Evolutionary conservation across 2,797 vertebrate genomes (phyloP).

Genomic region (Ceryle rudis): DNA sequence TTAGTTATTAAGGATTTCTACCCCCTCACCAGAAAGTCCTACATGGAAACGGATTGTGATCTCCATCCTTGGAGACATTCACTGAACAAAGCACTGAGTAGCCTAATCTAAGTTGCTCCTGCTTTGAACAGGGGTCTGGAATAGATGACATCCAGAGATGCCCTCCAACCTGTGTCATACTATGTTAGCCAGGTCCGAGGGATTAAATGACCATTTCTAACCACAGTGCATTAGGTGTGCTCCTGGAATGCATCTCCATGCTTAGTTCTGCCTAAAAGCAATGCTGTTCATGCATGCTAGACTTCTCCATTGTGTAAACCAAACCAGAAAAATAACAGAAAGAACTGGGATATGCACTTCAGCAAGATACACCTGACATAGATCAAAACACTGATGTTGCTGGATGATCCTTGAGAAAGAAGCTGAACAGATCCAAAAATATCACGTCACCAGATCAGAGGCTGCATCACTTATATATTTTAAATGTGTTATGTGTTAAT

Average conservation of each 20-base stretch:
- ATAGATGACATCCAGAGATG: background rate
- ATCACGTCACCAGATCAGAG: accelerated
- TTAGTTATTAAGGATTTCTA: background rate
- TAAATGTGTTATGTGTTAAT: background rate
- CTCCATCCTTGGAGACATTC: background rate
- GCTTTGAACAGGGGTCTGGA: background rate
- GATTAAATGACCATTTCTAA: background rate
- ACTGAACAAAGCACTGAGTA: background rate
- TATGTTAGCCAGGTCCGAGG: background rate
- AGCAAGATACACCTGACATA: background rate
- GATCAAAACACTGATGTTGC: background rate
- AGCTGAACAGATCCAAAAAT: background rate
- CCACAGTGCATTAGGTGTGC: accelerated
- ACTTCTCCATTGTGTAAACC: background rate
- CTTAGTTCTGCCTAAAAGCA: background rate
- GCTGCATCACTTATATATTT: background rate
- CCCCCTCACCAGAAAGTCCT: background rate
- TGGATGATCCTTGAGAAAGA: background rate
- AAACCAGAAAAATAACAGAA: background rate
- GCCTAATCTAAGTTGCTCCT: background rate
- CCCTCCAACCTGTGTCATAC: background rate
- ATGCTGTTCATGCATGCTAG: background rate
- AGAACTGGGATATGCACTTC: background rate
- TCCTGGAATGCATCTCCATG: background rate
- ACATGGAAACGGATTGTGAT: background rate